A percentile compares a stretch with the other conserved stretches of the same genome.
These are phyloP conservation scores for Poeciliopsis turneri DNA, from an alignment of 2,797 vertebrate species.

Conservation along the genomic window DNA sequence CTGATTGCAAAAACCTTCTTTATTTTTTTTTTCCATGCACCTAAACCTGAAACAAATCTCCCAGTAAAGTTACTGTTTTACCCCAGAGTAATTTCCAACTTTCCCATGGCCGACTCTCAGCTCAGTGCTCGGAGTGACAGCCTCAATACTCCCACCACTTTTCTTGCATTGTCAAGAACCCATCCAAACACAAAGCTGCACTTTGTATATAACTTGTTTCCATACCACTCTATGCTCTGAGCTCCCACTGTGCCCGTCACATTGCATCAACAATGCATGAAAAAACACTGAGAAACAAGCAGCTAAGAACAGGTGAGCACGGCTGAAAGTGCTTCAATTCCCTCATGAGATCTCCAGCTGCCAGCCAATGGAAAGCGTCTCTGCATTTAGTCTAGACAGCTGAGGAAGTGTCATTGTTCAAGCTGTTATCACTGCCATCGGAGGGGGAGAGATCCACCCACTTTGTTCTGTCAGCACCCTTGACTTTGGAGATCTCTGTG, in stretches of 20 bases:
- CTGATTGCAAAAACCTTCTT: not conserved
- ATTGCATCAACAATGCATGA: constrained; percentile 47
- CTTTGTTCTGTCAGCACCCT: constrained; percentile 67
- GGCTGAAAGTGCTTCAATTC: constrained; percentile 56
- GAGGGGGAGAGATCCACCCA: constrained; percentile 36
- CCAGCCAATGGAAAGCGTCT: constrained; percentile 39
- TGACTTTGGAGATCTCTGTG: constrained; percentile 27
- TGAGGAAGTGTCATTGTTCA: constrained; percentile 65
- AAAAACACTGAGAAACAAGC: constrained; percentile 43
- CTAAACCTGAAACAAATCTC: not conserved
- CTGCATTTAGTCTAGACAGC: constrained; percentile 70
- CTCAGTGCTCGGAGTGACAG: not conserved
- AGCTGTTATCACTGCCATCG: constrained; percentile 63
- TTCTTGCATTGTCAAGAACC: constrained; percentile 16
- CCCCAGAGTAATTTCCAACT: not conserved
- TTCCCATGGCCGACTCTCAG: not conserved
- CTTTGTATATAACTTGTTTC: constrained; percentile 44
- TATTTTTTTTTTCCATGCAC: not conserved
- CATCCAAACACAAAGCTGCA: constrained; percentile 26
- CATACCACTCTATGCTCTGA: constrained; percentile 18
- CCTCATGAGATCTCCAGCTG: constrained; percentile 54
- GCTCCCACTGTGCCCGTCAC: constrained; percentile 50
- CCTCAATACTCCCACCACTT: not conserved
- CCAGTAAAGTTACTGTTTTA: not conserved
- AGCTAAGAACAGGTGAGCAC: constrained; percentile 68